A percentile compares a stretch with the other conserved stretches of the same genome.
These are phyloP conservation scores for Salmo trutta DNA, from an alignment of 2,797 vertebrate genomes.

Conservation along the genomic window DNA sequence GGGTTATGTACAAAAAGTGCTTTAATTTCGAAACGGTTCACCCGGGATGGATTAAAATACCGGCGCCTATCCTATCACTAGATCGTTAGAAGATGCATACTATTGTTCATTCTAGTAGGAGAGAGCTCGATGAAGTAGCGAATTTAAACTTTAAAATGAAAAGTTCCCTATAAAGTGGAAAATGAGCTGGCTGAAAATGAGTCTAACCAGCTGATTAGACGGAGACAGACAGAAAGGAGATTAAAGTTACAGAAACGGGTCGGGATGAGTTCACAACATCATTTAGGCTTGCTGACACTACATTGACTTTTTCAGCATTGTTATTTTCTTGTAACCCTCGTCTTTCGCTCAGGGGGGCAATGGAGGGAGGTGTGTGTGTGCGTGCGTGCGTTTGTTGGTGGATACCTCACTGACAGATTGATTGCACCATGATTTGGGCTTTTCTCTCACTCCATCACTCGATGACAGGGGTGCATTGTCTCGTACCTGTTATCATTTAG, in stretches of 20 bases:
- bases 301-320: not conserved
- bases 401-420: conserved; percentile 1
- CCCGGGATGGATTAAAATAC: too few relatives aligned
- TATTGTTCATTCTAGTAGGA: too few relatives aligned
- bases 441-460: conserved; percentile 27
- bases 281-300: not conserved
- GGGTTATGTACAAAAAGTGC: too few relatives aligned
- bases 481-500: conserved; percentile 22
- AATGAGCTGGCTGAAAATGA: too few relatives aligned
- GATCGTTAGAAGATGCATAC: too few relatives aligned
- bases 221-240: not conserved
- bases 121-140: too few relatives aligned
- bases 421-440: conserved; percentile 23
- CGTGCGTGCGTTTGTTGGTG: not conserved
- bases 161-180: too few relatives aligned
- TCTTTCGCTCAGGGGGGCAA: not conserved
- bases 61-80: too few relatives aligned
- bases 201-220: too few relatives aligned
- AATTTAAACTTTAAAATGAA: too few relatives aligned
- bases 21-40: too few relatives aligned
- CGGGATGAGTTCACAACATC: not conserved
- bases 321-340: not conserved
- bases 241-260: not conserved
- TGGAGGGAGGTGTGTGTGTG: not conserved
- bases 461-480: conserved; percentile 21